Conservation (phyloP, 2,888 invertebrate genomes). For the Agapetus fuscipes region DNA sequence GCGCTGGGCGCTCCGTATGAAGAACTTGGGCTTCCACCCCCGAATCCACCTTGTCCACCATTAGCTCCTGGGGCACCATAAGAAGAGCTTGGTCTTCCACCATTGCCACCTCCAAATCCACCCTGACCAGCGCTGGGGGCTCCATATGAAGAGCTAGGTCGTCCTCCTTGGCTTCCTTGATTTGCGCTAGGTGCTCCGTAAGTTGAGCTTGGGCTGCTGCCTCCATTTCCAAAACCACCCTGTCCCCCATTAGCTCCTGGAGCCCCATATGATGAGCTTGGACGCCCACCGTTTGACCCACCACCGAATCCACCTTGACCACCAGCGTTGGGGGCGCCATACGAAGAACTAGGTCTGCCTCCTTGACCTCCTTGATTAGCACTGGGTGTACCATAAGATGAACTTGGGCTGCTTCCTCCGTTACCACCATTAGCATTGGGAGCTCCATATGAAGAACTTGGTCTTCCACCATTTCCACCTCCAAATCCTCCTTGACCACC, state of each 20-base stretch:
- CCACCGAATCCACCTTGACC: slow-evolving; percentile 23
- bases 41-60: slow-evolving; percentile 23
- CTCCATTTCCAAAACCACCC: slow-evolving; percentile 23
- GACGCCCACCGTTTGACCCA: slow-evolving; percentile 20
- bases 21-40: slow-evolving; percentile 11
- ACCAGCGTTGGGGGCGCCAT: slow-evolving; percentile 11
- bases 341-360: slow-evolving; percentile 15
- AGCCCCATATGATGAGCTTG: slow-evolving; percentile 17
- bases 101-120: slow-evolving; percentile 15
- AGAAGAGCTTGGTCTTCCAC: slow-evolving; percentile 22
- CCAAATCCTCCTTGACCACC: slow-evolving; percentile 20
- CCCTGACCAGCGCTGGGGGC: slow-evolving; percentile 27
- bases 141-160: slow-evolving; percentile 23
- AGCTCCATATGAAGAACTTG: slow-evolving; percentile 18
- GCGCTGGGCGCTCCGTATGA: slow-evolving; percentile 22
- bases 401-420: slow-evolving; percentile 21
- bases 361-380: slow-evolving; percentile 23
- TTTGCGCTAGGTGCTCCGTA: slow-evolving; percentile 25
- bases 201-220: slow-evolving; percentile 24
- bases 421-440: slow-evolving; percentile 21
- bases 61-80: slow-evolving; percentile 23
- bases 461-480: slow-evolving; percentile 18
- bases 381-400: slow-evolving; percentile 15
- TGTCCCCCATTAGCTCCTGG: slow-evolving; percentile 21
- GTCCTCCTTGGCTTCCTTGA: slow-evolving; percentile 20